Conservation (phyloP, 2,797 vertebrate species). For the Melanotaenia nigrans region DNA sequence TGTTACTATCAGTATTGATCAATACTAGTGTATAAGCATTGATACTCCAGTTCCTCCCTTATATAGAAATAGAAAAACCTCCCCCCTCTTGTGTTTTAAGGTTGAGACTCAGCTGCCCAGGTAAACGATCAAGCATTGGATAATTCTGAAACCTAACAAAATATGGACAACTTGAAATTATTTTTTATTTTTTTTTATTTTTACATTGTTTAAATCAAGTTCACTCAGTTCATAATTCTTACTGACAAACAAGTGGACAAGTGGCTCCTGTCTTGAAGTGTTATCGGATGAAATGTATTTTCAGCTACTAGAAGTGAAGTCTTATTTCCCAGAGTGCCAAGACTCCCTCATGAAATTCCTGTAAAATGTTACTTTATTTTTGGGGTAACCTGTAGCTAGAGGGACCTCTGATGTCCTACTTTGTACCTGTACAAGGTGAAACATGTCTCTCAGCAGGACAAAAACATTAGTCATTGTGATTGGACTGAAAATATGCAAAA, state of each 20-base stretch:
- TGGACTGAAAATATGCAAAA: not conserved
- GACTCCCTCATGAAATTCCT: conserved; percentile 51
- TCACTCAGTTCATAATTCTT: too few species aligned
- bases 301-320: conserved; percentile 36
- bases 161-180: too few species aligned
- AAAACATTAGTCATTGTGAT: conserved; percentile 11
- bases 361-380: conserved; percentile 60
- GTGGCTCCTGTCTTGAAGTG: conserved; percentile 10
- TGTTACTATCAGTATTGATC: too few species aligned
- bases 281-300: conserved; percentile 48
- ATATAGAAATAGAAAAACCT: too few species aligned
- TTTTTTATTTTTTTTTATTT: too few species aligned
- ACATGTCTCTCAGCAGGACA: conserved; percentile 38
- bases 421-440: conserved; percentile 60
- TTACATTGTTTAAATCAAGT: too few species aligned
- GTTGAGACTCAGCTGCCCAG: too few species aligned
- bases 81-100: too few species aligned
- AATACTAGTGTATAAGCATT: too few species aligned
- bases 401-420: conserved; percentile 70
- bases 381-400: conserved; percentile 74
- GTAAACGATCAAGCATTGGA: too few species aligned
- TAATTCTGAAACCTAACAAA: too few species aligned
- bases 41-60: too few species aligned
- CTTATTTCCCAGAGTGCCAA: conserved; percentile 58
- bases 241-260: conserved; percentile 16